Evolutionary conservation across 1,140 invertebrate species (phyloP).

Genomic region (Oppia nitens): DNA sequence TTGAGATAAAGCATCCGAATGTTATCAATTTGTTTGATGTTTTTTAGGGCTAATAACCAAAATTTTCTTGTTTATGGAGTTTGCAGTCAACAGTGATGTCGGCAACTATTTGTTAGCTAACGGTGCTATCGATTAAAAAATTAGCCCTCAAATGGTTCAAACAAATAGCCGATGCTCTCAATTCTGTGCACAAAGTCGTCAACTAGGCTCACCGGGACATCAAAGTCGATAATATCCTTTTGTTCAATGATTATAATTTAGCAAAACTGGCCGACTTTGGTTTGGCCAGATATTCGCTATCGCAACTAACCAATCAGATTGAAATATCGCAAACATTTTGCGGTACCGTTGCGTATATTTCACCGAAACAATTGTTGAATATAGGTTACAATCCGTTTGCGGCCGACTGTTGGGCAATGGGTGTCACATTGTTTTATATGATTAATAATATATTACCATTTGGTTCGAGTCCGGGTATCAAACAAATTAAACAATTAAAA

Average conservation of each 20-base stretch:
- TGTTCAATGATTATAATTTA: not conserved
- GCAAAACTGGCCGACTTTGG: conserved; percentile 15
- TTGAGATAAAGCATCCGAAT: no score
- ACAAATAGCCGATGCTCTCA: not conserved
- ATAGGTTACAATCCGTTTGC: conserved; percentile 20
- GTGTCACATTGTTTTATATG: conserved; percentile 25
- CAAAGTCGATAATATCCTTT: conserved; percentile 12
- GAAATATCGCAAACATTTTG: conserved; percentile 20
- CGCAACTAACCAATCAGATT: not conserved
- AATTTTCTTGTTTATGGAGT: conserved; percentile 15
- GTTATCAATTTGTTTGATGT: no score
- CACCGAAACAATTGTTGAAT: conserved; percentile 22
- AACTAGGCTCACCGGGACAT: conserved; percentile 12
- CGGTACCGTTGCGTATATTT: conserved; percentile 21
- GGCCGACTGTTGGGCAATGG: conserved; percentile 24
- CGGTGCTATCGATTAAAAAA: conserved; percentile 1
- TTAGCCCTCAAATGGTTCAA: conserved; percentile 8
- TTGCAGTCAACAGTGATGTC: conserved; percentile 7
- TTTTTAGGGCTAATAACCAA: no score
- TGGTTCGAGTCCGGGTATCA: conserved; percentile 30
- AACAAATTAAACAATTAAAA: no score
- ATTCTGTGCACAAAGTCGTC: conserved; percentile 10
- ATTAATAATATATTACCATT: conserved; percentile 28
- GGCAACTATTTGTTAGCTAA: conserved; percentile 10
- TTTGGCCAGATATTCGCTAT: not conserved